Base-by-base conservation (phyloP, 2,797 vertebrate species). In the Hydrolagus colliei region DNA sequence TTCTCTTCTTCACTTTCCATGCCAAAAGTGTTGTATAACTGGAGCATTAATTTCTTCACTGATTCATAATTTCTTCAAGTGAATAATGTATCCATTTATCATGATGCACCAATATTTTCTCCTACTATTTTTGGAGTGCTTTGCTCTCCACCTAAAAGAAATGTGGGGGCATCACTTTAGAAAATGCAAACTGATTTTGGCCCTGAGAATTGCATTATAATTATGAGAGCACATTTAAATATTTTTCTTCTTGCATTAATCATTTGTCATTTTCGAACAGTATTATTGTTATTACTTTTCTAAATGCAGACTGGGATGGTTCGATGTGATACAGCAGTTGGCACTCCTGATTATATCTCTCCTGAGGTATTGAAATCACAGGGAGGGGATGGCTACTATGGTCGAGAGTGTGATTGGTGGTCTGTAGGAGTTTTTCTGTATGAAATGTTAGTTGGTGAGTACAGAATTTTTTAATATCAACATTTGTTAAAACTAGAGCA, bases 361-460 rank as follows among this genome's bases (percentile, higher is more conserved):
- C 98, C 98, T 0, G 98, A 99, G 90, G 97, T 99, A 86, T 89
- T 99, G 87, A 98, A 98, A 79, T 99, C 98, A 0, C 98, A 99
- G 89, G 98, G 98, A 9, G 98, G 98, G 0, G 97, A 99, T 35
- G 98, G 98, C 9, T 99, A 93, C 85, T 99, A 99, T 5, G 98
- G 98, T 65, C 94, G 97, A 88, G 98, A 99, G 87, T 99, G 98
- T 75, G 98, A 99, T 93, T 99, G 98, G 98, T 99, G 98, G 98
- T 99, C 98, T 18, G 98, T 99, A 0, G 98, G 98, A 82, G 98
- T 99, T 91, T 99, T 99, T 93, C 96, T 99, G 87, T 99, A 96
- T 77, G 98, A 99, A 92, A 96, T 99, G 96, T 93, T 99, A 10
- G 98, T 99, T 73, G 98, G 98, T 99, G 89, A 96, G 97, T 97